Base-by-base conservation (phyloP, 2,797 vertebrate species). In the Sylvia borin region DNA sequence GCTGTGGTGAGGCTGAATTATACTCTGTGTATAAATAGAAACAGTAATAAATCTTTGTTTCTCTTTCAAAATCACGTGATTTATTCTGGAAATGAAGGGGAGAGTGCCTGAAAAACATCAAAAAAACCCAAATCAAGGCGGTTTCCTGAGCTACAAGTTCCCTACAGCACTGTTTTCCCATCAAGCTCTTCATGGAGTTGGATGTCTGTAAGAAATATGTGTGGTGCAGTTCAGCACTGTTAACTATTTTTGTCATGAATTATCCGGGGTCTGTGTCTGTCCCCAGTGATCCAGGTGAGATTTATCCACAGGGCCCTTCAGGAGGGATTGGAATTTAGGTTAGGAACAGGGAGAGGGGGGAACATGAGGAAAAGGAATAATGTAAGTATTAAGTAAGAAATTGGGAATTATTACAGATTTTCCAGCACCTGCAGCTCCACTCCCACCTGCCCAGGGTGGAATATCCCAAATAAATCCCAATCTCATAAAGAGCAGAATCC, bases 371-470 rank as follows among this genome's bases (percentile, higher is more conserved):
- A 34, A 42, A 32, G 10, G 16, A 38, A 12, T 1, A 11, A 36
- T 5, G 17, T 2, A 3, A 64, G 43, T 57, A 55, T 21, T 4
- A 57, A 57, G 6, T 10, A 6, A 24, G 26, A 62, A 14, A 34
- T 4, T 13, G 2, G 42, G 40, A 65, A 42, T 65, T 57, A 2
- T 57, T 9, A 0, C 10, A 47, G 61, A 13, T 40, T 51, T 40
- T 34, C 2, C 0, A 9, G 4, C 43, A 43, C 13, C 34, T 1
- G 2, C 16, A 65, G 42, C 25, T 51, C 29, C 17, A 2, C 14
- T 6, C 7, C n/a, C 16, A 55, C 7, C 43, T 18, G 3, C 13
- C 34, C 32, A 6, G 18, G 24, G 43, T 47, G 47, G 47, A 47
- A 47, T 24, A 47, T 47, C 47, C 47, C 47, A 7, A 47, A 24